Conservation (phyloP, 1,140 invertebrate genomes). For the Coptotermes formosanus region DNA sequence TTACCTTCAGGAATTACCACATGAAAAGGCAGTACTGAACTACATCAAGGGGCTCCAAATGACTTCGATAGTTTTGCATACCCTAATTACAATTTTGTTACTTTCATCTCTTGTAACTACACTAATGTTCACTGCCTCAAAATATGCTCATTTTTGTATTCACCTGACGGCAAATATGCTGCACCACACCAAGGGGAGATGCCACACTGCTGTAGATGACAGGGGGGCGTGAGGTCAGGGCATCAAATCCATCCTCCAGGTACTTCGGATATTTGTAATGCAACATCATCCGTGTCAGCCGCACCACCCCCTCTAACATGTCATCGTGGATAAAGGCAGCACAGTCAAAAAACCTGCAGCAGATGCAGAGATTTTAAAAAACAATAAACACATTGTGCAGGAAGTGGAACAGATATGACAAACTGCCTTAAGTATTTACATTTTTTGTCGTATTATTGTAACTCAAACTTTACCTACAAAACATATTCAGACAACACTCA, state of each 20-base stretch:
- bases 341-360: conserved; percentile 61
- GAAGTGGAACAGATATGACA: too few species aligned
- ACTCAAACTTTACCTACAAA: too few species aligned
- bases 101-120: too few species aligned
- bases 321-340: conserved; percentile 77
- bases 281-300: conserved; percentile 72
- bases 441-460: too few species aligned
- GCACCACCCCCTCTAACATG: conserved; percentile 70
- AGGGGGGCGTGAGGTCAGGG: conserved; percentile 69
- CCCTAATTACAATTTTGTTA: too few species aligned
- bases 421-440: too few species aligned
- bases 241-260: conserved; percentile 75
- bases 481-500: too few species aligned
- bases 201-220: conserved; percentile 80
- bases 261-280: conserved; percentile 80
- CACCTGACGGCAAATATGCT: conserved; percentile 75
- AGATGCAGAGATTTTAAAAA: conserved; percentile 33
- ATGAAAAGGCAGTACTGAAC: too few species aligned
- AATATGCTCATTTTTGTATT: background rate
- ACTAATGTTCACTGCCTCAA: background rate
- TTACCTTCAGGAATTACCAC: too few species aligned
- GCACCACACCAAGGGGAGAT: conserved; percentile 69
- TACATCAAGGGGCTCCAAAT: too few species aligned
- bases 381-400: too few species aligned
- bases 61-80: too few species aligned